Evolutionary conservation across 2,113 vertebrate species (phyloP), one percentile per base, ranked within the genome.

Genomic region (Hirundichthys speculiger): DNA sequence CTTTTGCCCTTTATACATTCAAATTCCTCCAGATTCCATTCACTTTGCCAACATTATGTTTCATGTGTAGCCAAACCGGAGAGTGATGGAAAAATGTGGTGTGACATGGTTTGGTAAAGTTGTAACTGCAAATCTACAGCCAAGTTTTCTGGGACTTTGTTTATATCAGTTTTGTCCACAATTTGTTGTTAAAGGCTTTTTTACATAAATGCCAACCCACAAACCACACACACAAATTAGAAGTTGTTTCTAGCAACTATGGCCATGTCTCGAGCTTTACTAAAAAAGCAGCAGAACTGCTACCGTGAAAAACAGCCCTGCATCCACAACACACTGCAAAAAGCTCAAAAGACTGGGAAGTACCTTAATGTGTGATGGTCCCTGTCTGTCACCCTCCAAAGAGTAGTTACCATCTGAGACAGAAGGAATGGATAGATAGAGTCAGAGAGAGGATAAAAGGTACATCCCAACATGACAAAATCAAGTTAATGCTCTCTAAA

Each of bases 401-500:
- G 70, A 70, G 67, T 78, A 73, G 67, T 75, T 73, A 71, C 58
- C 66, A 66, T 73, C 57, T 64, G 45, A 62, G 52, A 45, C 53
- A 74, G 79, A n/a, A n/a, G n/a, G n/a, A n/a, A n/a, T n/a, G 64
- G 72, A 75, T 49, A 21, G 71, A 76, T 79, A 63, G 71, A 79
- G 70, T 68, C 40, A 34, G 60, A 34, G 39, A 51, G 45, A 12
- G 51, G 18, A 51, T 71, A 63, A 83, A 75, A 85, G 66, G 64
- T 83, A 76, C 72, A 79, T 81, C 67, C 69, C 70, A 78, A 82
- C 83, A 72, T 79, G 83, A 87, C 83, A 70, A 83, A 90, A 83
- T 88, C 75, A 79, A 84, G 83, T 83, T 84, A 84, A 83, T 80
- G 70, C 65, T 61, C 68, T 80, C 64, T 79, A 84, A 87, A 83